Percentiles rank a stretch among this genome's conserved stretches.
Conservation (phyloP, 2,797 vertebrate genomes). For the Heterohyrax brucei region DNA sequence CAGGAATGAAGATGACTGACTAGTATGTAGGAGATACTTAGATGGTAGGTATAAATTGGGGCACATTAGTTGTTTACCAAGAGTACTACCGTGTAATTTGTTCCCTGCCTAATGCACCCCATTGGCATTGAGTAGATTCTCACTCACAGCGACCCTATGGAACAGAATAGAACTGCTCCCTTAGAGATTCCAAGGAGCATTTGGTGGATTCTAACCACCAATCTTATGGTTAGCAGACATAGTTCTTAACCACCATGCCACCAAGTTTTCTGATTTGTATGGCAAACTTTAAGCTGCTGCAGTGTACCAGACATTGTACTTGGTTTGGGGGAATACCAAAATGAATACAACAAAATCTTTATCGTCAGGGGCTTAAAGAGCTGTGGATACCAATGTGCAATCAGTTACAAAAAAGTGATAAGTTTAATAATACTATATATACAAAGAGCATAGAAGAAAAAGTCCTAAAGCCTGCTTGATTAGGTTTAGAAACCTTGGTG, state of each 20-base stretch:
- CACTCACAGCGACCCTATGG: too few species aligned
- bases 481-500: slow-evolving; percentile 55
- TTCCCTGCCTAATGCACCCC: not conserved
- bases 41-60: slow-evolving; percentile 25
- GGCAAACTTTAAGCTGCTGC: not conserved
- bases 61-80: slow-evolving; percentile 39
- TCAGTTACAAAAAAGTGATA: slow-evolving; percentile 28
- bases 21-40: slow-evolving; percentile 28
- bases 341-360: slow-evolving; percentile 14
- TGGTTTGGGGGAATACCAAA: slow-evolving; percentile 38
- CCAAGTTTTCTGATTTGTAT: too few species aligned
- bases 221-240: too few species aligned
- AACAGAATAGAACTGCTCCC: too few species aligned
- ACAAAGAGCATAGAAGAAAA: slow-evolving; percentile 38
- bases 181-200: too few species aligned
- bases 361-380: not conserved
- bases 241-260: too few species aligned
- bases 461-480: slow-evolving; percentile 9
- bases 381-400: slow-evolving; percentile 5
- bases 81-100: slow-evolving; percentile 32
- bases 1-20: slow-evolving; percentile 38
- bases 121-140: too few species aligned
- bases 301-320: not conserved
- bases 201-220: too few species aligned
- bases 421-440: slow-evolving; percentile 54